Evolutionary conservation across 1,140 invertebrate species (phyloP).

Genomic region (Zaprionus gabonicus): DNA sequence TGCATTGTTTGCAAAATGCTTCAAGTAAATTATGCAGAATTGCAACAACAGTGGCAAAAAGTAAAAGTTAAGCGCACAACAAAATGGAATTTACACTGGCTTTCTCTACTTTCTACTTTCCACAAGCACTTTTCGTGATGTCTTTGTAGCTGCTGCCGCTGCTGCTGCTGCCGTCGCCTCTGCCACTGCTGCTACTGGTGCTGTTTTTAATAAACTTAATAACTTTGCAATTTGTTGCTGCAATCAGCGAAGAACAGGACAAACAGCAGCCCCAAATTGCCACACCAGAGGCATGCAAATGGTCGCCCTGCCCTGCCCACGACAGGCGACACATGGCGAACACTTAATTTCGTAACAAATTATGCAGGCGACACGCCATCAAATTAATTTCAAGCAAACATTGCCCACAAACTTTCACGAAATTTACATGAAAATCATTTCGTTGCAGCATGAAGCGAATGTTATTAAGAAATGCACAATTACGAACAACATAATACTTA

Average conservation of each 20-base stretch:
- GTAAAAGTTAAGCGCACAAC: slow-evolving; percentile 74
- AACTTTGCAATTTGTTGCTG: slow-evolving; percentile 79
- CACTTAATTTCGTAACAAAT: slow-evolving; percentile 58
- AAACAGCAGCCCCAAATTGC: slow-evolving; percentile 54
- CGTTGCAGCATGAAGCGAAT: background rate
- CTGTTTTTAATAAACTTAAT: slow-evolving; percentile 79
- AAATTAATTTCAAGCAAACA: slow-evolving; percentile 46
- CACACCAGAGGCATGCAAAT: slow-evolving; percentile 30
- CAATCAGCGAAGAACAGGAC: slow-evolving; percentile 65
- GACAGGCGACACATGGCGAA: slow-evolving; percentile 65
- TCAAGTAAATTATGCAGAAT: slow-evolving; percentile 78
- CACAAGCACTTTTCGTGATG: slow-evolving; percentile 24
- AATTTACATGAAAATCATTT: background rate
- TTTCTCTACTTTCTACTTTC: slow-evolving; percentile 27
- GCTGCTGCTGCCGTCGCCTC: slow-evolving; percentile 34
- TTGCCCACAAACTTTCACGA: slow-evolving; percentile 15
- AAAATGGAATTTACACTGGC: slow-evolving; percentile 65
- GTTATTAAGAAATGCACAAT: background rate
- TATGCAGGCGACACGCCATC: slow-evolving; percentile 43
- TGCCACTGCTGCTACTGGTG: slow-evolving; percentile 20
- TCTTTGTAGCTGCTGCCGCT: slow-evolving; percentile 50
- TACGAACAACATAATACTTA: background rate
- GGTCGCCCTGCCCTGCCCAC: slow-evolving; percentile 3
- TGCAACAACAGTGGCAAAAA: slow-evolving; percentile 47
- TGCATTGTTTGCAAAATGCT: slow-evolving; percentile 77